Percentiles rank a stretch among this genome's conserved stretches.
Conservation (phyloP, 2,888 invertebrate genomes). For the Parnassius orleans region DNA sequence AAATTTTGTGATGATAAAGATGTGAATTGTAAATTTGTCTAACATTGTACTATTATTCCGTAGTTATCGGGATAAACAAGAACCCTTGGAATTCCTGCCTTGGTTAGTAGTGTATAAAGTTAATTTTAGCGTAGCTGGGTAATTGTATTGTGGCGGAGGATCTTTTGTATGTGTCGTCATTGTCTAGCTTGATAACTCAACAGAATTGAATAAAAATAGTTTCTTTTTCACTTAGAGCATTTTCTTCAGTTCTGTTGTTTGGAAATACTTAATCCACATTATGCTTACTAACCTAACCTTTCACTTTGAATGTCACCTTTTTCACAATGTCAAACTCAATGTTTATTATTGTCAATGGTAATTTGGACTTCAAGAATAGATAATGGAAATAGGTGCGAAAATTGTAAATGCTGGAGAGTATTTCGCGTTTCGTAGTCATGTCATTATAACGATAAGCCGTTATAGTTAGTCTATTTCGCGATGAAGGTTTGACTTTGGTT, state of each 20-base stretch:
- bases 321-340: constrained; percentile 46
- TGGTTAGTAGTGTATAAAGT: constrained; percentile 85
- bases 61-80: constrained; percentile 91
- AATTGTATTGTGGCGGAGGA: constrained; percentile 33
- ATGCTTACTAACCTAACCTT: constrained; percentile 72
- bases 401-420: constrained; percentile 69
- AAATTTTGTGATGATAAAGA: neutral
- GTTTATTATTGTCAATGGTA: constrained; percentile 54
- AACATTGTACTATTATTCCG: constrained; percentile 74
- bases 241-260: constrained; percentile 27
- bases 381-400: constrained; percentile 71
- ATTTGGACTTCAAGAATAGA: constrained; percentile 81
- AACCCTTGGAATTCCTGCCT: constrained; percentile 88
- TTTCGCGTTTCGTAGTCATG: constrained; percentile 35
- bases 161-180: constrained; percentile 20
- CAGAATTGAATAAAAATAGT: constrained; percentile 37
- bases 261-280: constrained; percentile 36
- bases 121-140: constrained; percentile 58
- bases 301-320: constrained; percentile 58
- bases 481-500: too few species aligned
- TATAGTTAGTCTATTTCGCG: too few species aligned
- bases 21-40: constrained; percentile 37
- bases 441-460: constrained; percentile 41
- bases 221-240: constrained; percentile 33
- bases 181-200: constrained; percentile 30